These are phyloP conservation scores for Melinopterus prodromus DNA, from an alignment of 2,888 invertebrate species.

Conservation along the genomic window DNA sequence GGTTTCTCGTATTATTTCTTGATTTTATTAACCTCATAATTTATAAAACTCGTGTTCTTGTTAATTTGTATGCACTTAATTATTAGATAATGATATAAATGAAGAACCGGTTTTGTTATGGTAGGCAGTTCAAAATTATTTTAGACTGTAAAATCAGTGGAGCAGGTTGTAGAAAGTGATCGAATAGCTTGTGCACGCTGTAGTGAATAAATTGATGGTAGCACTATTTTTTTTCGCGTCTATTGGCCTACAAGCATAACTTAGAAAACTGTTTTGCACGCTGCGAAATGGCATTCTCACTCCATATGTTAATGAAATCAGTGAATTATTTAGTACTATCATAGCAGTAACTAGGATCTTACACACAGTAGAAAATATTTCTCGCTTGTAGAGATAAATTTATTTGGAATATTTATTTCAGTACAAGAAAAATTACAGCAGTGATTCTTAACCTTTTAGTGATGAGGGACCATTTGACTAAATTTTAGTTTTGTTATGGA, in stretches of 20 bases:
- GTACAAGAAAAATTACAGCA: too few species aligned
- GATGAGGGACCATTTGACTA: too few species aligned
- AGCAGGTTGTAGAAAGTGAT: background rate
- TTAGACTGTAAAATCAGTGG: background rate
- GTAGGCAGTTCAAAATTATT: background rate
- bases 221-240: background rate
- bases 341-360: too few species aligned
- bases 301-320: background rate
- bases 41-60: too few species aligned
- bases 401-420: too few species aligned
- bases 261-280: background rate
- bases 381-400: too few species aligned
- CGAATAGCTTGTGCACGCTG: background rate
- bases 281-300: background rate
- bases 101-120: background rate
- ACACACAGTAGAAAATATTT: too few species aligned
- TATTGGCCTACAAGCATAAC: background rate
- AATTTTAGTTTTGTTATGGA: too few species aligned
- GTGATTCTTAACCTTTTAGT: too few species aligned
- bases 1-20: too few species aligned
- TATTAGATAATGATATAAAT: background rate
- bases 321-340: background rate
- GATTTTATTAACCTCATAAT: too few species aligned
- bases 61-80: too few species aligned
- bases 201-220: background rate